Conservation (phyloP, 23 tunicate genomes). For the Diplosoma virens region DNA sequence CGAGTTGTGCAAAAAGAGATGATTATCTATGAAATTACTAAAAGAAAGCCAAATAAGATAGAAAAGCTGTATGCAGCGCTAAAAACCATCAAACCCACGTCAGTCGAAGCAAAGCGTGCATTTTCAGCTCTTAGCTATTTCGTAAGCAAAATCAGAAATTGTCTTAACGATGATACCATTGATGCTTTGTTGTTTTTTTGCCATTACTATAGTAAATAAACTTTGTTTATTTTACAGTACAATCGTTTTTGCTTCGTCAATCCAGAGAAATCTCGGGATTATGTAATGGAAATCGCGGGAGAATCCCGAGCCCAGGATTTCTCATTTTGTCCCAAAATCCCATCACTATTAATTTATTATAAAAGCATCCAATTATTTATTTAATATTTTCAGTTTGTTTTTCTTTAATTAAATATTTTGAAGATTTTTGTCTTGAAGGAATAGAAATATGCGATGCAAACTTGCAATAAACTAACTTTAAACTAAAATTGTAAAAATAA, state of each 20-base stretch:
- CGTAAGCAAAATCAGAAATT: constrained; percentile 17
- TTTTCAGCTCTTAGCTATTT: constrained; percentile 15
- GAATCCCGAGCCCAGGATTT: constrained; percentile 20
- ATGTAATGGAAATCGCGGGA: constrained; percentile 7
- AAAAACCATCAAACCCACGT: constrained; percentile 27
- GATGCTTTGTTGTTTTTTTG: constrained; percentile 19
- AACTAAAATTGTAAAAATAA: no score
- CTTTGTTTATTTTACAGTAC: constrained; percentile 17
- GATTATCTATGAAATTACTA: constrained; percentile 19
- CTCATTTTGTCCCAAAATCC: constrained; percentile 3
- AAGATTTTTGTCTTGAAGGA: no score
- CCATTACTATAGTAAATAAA: constrained; percentile 21
- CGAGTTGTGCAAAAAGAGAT: constrained; percentile 33
- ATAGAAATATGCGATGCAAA: no score
- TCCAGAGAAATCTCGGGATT: constrained; percentile 19
- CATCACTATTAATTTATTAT: no score
- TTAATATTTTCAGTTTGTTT: no score
- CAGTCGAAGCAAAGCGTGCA: constrained; percentile 22
- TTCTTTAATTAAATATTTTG: no score
- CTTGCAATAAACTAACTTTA: no score
- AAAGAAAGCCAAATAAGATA: constrained; percentile 3
- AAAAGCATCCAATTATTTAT: no score
- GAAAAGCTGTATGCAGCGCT: constrained; percentile 32
- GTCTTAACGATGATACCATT: constrained; percentile 24
- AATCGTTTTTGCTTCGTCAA: constrained; percentile 3